These are phyloP conservation scores for Chelonoidis abingdonii DNA, from an alignment of 2,113 vertebrate genomes.

Conservation along the genomic window DNA sequence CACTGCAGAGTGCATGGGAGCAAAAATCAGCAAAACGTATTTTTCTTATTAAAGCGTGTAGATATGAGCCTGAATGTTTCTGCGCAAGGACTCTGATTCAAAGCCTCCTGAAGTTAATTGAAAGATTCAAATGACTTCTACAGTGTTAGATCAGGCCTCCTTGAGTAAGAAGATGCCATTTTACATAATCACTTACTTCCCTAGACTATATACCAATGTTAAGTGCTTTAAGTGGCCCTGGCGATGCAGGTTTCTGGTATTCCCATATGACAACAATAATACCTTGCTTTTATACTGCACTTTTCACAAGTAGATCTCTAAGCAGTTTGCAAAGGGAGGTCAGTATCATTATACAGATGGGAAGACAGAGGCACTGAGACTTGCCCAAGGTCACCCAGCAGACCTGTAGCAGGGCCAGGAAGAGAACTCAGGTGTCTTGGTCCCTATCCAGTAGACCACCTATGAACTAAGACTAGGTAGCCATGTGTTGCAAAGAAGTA, in stretches of 20 bases:
- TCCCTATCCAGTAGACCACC: background rate
- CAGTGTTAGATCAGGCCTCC: background rate
- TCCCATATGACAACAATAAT: background rate
- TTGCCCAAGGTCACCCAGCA: background rate
- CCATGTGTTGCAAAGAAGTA: background rate
- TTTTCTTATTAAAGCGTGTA: background rate
- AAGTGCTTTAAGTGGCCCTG: background rate
- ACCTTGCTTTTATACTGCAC: background rate
- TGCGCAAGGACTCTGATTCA: background rate
- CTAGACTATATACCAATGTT: background rate
- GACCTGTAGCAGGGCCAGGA: background rate
- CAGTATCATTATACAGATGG: background rate
- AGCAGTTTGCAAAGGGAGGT: background rate
- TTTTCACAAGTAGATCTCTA: background rate
- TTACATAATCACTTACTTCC: background rate
- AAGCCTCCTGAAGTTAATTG: background rate
- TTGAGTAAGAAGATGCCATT: background rate
- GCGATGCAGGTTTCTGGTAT: background rate
- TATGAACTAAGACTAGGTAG: too few species aligned
- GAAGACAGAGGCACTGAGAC: background rate
- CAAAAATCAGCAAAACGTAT: background rate
- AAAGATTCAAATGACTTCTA: background rate
- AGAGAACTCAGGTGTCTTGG: background rate
- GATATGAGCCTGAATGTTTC: background rate
- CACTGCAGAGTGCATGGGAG: background rate